Percentiles rank a stretch among this genome's conserved stretches.
Conservation (phyloP, 2,888 invertebrate species). For the Allacma fusca region DNA sequence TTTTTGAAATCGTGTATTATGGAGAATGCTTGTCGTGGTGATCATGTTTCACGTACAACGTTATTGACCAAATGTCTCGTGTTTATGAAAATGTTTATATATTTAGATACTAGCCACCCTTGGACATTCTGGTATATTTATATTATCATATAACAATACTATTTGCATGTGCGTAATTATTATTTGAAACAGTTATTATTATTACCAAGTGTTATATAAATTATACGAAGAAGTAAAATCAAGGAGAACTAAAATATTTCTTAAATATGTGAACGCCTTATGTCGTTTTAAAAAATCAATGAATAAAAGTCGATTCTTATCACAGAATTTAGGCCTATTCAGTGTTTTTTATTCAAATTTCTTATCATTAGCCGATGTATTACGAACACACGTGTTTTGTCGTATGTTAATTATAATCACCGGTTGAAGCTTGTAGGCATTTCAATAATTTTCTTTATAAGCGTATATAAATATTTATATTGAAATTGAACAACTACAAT, state of each 20-base stretch:
- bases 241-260: constrained; percentile 1
- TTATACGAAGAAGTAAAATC: not conserved
- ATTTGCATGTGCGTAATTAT: constrained; percentile 13
- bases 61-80: constrained; percentile 40
- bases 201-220: constrained; percentile 5
- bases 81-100: constrained; percentile 41
- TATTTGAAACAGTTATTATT: constrained; percentile 1
- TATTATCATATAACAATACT: not conserved
- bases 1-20: constrained; percentile 25
- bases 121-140: constrained; percentile 38
- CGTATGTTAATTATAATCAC: no score
- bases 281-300: constrained; percentile 18
- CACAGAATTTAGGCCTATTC: not conserved
- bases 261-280: constrained; percentile 6
- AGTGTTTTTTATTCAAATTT: not conserved
- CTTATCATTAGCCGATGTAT: not conserved
- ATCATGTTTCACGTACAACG: constrained; percentile 34
- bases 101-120: constrained; percentile 36
- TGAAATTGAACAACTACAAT: no score
- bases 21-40: constrained; percentile 31
- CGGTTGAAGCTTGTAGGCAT: no score
- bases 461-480: no score
- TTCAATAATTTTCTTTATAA: no score
- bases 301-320: constrained; percentile 1
- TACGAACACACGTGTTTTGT: no score